Base-by-base conservation (phyloP, 2,797 vertebrate species). In the Schizopygopsis malacanthus region DNA sequence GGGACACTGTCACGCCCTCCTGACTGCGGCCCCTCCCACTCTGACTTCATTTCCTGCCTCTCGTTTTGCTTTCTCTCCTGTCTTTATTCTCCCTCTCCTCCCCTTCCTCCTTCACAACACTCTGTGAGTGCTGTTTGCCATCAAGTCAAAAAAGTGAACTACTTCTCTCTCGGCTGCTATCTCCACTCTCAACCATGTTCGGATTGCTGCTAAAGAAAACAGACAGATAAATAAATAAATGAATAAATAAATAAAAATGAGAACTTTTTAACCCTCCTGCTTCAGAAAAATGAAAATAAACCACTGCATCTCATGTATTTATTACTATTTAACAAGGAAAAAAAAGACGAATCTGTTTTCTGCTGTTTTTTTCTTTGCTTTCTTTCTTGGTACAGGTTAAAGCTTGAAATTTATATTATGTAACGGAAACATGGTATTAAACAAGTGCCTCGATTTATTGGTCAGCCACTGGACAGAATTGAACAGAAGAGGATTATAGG, bases 271-370 rank as follows among this genome's bases (percentile, higher is more conserved):
- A 96, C 94, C 95, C 94, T 95, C 95, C 94, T 94, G 95, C 95
- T 96, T 95, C 94, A 95, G 94, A 95, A 94, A 95, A 95, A 91
- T 95, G 94, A 93, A 95, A 95, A 93, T 94, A 95, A 96, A 95
- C 94, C 95, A 96, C 95, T 96, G 95, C 95, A 96, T 96, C 95
- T 96, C 94, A 96, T 96, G 95, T 96, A 96, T 96, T 96, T 96
- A 96, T 96, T 96, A 96, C 95, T 96, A 96, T 96, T 96, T 96
- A 96, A 95, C 95, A 96, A 95, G 93, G 94, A 95, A 95, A 94
- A 95, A 95, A 95, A 92, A 94, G 92, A 94, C 93, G 92, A 94
- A 90, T 92, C 92, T 93, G 94, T 94, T 95, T 95, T 95, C 94
- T 96, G 95, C 94, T 96, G 94, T 94, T 94, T 94, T 95, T 94